A percentile compares a stretch with the other conserved stretches of the same genome.
Evolutionary conservation across 2,888 invertebrate species (phyloP).

Genomic region (Neuroscelio doddi): DNA sequence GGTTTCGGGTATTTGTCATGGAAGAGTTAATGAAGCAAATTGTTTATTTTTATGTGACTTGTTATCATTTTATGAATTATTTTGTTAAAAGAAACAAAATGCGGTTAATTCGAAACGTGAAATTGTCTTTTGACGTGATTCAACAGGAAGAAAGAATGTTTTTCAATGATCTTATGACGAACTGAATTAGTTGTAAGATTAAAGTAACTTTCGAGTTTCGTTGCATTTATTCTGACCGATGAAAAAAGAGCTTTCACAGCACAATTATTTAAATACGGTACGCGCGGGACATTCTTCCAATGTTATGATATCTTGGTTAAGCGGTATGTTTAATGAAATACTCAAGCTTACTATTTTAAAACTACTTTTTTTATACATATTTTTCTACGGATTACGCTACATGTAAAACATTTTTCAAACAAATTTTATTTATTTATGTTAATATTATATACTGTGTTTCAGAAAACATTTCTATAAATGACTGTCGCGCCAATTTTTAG

Average conservation of each 20-base stretch:
- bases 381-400: conserved; percentile 7
- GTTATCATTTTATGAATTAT: too few species aligned
- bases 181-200: conserved; percentile 41
- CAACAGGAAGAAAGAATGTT: conserved; percentile 25
- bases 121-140: conserved; percentile 19
- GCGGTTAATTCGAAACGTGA: too few species aligned
- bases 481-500: too few species aligned
- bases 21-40: too few species aligned
- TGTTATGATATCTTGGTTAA: conserved; percentile 8
- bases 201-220: conserved; percentile 34
- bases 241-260: conserved; percentile 22
- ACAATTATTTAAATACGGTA: conserved; percentile 15
- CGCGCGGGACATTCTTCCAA: too few species aligned
- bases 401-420: too few species aligned
- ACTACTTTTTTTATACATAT: conserved; percentile 29
- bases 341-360: conserved; percentile 28
- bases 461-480: too few species aligned
- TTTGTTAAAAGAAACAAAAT: too few species aligned
- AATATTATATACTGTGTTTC: too few species aligned
- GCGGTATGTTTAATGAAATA: conserved; percentile 26
- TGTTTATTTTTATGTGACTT: too few species aligned
- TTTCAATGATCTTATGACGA: conserved; percentile 24
- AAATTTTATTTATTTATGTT: too few species aligned
- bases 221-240: conserved; percentile 39
- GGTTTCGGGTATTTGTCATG: too few species aligned